Evolutionary conservation across 2,888 invertebrate species (phyloP), one percentile per base, ranked within the genome.

Genomic region (Conus canariensis): DNA sequence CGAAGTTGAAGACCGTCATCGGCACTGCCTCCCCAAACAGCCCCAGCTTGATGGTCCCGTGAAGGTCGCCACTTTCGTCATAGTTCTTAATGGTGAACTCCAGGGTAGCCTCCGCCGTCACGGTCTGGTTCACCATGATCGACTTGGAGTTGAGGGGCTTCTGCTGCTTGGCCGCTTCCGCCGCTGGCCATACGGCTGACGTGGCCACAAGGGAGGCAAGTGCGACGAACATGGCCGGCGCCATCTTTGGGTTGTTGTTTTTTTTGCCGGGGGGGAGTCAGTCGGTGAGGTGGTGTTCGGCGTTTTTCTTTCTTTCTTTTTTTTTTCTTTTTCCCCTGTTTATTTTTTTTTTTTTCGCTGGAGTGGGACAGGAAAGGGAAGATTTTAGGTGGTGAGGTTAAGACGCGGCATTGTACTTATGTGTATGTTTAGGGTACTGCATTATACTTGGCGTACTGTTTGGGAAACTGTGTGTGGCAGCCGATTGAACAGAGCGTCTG

Each of bases 1-100:
- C 93, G 91, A 96, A 96, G 94, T 96, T 96, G 94, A 96, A 93
- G 9, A 94, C 93, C 0, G 96, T 96, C 96, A 96, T 96, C 12
- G 96, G 96, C 19, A 94, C 95, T 1, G 94, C 93, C 58, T 96
- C 95, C 22, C 96, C 96, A 89, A 96, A 96, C 87, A 96, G 93
- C 22, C 93, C 96, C 59, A 96, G 93, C 4, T 94, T 94, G 86
- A 96, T 93, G 30, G 94, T 92, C 0, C 95, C 96, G n/a, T 92
- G 93, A 90, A 93, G 95, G n/a, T 95, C 95, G 0, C 95, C 96
- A 9, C 94, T 93, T 10, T 94, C 95, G 88, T 95, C 95, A 87
- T 93, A 92, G 92, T 96, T 95, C 90, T 95, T 95, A 58, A 96
- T 93, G 88, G 94, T 93, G 16, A 96, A 91, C 70, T 96, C 96